phyloP scores from a whole-genome alignment of 2,113 vertebrate species.

The Felis chaus region DNA sequence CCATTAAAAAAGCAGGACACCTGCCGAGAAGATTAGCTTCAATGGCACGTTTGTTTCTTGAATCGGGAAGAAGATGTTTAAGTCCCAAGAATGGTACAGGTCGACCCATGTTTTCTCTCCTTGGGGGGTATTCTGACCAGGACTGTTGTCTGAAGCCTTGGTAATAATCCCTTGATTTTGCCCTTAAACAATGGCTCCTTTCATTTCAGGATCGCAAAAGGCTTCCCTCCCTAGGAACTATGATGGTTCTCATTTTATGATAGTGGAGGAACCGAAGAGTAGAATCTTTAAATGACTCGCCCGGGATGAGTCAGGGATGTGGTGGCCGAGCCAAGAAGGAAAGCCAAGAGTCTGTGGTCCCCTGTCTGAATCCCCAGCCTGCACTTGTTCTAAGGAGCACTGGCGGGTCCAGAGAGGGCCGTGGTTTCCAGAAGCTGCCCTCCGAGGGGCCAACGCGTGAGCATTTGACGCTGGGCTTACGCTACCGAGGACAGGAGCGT shows the following conservation, averaged over 20 bases:
- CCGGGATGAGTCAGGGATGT: not conserved
- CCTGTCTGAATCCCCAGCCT: not conserved
- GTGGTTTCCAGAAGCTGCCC: slow-evolving; percentile 8
- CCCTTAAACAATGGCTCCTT: slow-evolving; percentile 20
- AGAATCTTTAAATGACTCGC: slow-evolving; percentile 9
- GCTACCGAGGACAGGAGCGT: not conserved
- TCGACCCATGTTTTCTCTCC: slow-evolving; percentile 40
- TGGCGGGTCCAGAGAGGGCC: not conserved
- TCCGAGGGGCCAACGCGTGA: not conserved
- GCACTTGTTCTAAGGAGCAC: not conserved
- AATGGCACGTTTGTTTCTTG: slow-evolving; percentile 35
- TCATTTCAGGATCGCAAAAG: slow-evolving; percentile 42
- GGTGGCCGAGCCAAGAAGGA: not conserved
- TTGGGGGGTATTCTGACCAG: not conserved
- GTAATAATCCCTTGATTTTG: not conserved
- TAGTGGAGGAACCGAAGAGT: not conserved
- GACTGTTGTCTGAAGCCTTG: not conserved
- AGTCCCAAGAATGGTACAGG: slow-evolving; percentile 21
- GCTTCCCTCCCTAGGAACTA: not conserved
- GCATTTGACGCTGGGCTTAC: not conserved
- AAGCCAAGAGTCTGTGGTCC: not conserved
- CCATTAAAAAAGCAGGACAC: not conserved
- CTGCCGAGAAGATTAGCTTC: not conserved
- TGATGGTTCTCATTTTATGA: slow-evolving; percentile 17
- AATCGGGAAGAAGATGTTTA: not conserved